Base-by-base conservation (phyloP, 2,888 invertebrate genomes). In the Synergus japonicus region DNA sequence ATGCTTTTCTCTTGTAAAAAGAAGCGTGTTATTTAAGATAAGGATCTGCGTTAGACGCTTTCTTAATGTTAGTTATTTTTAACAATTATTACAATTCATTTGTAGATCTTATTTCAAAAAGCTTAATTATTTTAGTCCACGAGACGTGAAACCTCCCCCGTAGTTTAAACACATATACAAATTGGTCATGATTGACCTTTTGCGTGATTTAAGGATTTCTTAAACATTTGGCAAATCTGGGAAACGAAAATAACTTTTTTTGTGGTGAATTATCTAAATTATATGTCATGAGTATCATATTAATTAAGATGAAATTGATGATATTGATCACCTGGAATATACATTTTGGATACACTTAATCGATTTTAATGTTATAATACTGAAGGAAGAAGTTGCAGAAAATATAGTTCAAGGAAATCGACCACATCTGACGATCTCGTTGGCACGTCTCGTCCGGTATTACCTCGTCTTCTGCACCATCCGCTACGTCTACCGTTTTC, bases 391-490 rank as follows among this genome's bases (percentile, higher is more conserved):
- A 37, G 9, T 60, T 0, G 8, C 22, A 73, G 37, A 43, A 41
- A 65, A 37, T 10, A 1, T 69, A 46, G 54, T 5, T n/a, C 8
- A 13, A 37, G 29, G 12, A 73, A 73, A 54, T 73, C 37, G 49
- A 54, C 49, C 69, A 49, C 49, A 54, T 54, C 73, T 22, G 29
- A 37, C 9, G 49, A 49, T 54, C 73, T 73, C 54, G 54, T 54
- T 54, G 37, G 29, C 54, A 73, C 73, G 73, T 73, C 9, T 73
- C 46, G 13, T 29, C 29, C 29, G 29, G 29, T 29, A 13, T 43
- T 66, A 43, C n/a, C 66, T 66, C 66, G 15, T 49, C 46, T 69
- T 49, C 37, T 73, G 15, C 49, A 69, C 46, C 37, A 49, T 73
- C 54, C 49, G 22, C 22, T 29, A 54, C 37, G 54, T 46, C 15